phyloP scores from a whole-genome alignment of 2,888 invertebrate species.

The Polydrusus tereticollis region DNA sequence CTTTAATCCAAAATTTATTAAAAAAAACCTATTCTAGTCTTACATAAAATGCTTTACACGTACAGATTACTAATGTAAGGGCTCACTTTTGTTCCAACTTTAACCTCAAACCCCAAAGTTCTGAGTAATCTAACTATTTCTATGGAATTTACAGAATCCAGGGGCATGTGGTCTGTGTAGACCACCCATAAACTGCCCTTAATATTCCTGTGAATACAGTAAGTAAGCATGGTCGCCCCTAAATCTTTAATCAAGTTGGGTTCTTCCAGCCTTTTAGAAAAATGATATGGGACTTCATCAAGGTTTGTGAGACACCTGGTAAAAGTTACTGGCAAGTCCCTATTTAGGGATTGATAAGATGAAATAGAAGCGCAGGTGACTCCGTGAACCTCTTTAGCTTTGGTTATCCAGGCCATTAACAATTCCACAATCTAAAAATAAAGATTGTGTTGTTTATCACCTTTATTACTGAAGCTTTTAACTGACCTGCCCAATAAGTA shows the following conservation, averaged over 20 bases:
- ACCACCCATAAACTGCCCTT: conserved; percentile 60
- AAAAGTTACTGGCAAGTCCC: conserved; percentile 52
- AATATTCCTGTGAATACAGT: conserved; percentile 56
- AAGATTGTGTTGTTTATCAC: neutral
- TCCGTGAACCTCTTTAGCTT: conserved; percentile 57
- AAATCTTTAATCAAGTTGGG: conserved; percentile 64
- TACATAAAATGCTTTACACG: conserved; percentile 48
- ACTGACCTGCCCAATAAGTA: conserved; percentile 57
- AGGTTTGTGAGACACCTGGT: conserved; percentile 56
- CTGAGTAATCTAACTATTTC: conserved; percentile 58
- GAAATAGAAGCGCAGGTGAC: conserved; percentile 59
- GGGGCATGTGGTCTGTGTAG: conserved; percentile 60
- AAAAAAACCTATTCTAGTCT: neutral
- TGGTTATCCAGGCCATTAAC: conserved; percentile 58
- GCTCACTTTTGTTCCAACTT: conserved; percentile 38
- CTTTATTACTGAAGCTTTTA: neutral
- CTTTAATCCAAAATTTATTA: no score
- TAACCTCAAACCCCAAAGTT: conserved; percentile 52
- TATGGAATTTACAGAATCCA: conserved; percentile 62
- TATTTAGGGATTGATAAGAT: conserved; percentile 57
- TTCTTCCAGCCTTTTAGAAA: conserved; percentile 58
- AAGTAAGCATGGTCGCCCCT: conserved; percentile 61
- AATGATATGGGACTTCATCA: conserved; percentile 39
- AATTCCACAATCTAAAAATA: conserved; percentile 60
- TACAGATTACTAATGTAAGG: conserved; percentile 55